A percentile compares a stretch with the other conserved stretches of the same genome.
phyloP scores from a whole-genome alignment of 2,113 vertebrate species.

The Oncorhynchus nerka region DNA sequence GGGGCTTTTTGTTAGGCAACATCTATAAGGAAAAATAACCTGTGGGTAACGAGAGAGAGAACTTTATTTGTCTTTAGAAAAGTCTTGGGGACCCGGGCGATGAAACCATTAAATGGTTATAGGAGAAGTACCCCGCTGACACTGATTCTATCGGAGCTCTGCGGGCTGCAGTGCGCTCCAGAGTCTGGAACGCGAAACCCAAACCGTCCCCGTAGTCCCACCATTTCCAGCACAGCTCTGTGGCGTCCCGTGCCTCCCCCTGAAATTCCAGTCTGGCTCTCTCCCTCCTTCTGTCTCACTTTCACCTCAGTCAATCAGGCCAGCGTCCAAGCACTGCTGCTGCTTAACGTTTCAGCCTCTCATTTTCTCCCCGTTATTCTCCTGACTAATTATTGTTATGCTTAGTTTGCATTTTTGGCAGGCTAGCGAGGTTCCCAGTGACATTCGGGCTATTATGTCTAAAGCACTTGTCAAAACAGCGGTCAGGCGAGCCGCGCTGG shows the following conservation, averaged over 20 bases:
- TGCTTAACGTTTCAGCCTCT: no score
- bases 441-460: conserved; percentile 60
- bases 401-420: conserved; percentile 72
- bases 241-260: conserved; percentile 28
- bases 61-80: conserved; percentile 65
- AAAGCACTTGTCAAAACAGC: conserved; percentile 74
- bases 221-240: conserved; percentile 26
- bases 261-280: conserved; percentile 44
- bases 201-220: conserved; percentile 42
- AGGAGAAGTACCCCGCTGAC: conserved; percentile 40
- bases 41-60: conserved; percentile 45
- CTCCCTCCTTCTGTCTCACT: no score
- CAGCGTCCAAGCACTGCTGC: no score
- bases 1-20: no score
- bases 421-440: conserved; percentile 58
- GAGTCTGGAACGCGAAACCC: neutral
- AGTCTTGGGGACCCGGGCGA: conserved; percentile 40
- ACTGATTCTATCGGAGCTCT: conserved; percentile 55
- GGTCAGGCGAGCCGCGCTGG: conserved; percentile 43
- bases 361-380: conserved; percentile 26
- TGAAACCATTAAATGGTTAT: conserved; percentile 56
- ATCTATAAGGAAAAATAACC: conserved; percentile 10
- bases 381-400: conserved; percentile 74
- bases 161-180: conserved; percentile 10
- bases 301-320: no score